Conservation (phyloP, 2,797 vertebrate species). For the Danio kyathit region DNA sequence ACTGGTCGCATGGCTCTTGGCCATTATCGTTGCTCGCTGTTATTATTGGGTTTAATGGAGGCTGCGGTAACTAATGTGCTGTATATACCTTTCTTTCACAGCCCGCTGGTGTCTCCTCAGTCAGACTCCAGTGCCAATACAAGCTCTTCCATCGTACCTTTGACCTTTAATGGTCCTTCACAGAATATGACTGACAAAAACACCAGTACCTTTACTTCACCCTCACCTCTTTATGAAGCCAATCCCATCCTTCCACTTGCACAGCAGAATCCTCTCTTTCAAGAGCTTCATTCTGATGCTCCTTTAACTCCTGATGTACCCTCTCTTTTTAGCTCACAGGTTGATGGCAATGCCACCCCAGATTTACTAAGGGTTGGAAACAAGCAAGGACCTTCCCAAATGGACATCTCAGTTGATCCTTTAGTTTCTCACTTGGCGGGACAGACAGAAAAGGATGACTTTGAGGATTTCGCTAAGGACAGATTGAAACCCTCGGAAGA, state of each 20-base stretch:
- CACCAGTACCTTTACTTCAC: slow-evolving; percentile 78
- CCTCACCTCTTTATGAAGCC: slow-evolving; percentile 77
- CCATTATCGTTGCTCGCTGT: background rate
- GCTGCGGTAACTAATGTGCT: slow-evolving; percentile 82
- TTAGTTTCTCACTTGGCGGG: slow-evolving; percentile 55
- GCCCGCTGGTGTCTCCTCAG: slow-evolving; percentile 89
- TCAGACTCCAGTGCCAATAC: slow-evolving; percentile 85
- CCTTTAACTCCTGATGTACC: slow-evolving; percentile 87
- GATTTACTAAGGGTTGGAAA: slow-evolving; percentile 32
- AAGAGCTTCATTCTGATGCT: slow-evolving; percentile 80
- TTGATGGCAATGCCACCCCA: slow-evolving; percentile 50
- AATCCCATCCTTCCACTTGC: slow-evolving; percentile 87
- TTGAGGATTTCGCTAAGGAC: slow-evolving; percentile 85
- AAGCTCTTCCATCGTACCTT: slow-evolving; percentile 62
- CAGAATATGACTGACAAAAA: slow-evolving; percentile 74
- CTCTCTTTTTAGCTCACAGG: slow-evolving; percentile 86
- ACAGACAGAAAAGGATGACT: slow-evolving; percentile 81
- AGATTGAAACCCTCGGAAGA: slow-evolving; percentile 79
- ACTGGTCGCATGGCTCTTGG: slow-evolving; percentile 16
- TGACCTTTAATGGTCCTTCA: slow-evolving; percentile 69
- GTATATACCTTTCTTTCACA: slow-evolving; percentile 92
- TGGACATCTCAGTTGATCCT: slow-evolving; percentile 55
- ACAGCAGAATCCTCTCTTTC: slow-evolving; percentile 89
- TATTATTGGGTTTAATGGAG: slow-evolving; percentile 18
- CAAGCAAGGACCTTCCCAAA: slow-evolving; percentile 14